phyloP scores from a whole-genome alignment of 2,888 invertebrate genomes.

The Leptarthrus brevirostris region DNA sequence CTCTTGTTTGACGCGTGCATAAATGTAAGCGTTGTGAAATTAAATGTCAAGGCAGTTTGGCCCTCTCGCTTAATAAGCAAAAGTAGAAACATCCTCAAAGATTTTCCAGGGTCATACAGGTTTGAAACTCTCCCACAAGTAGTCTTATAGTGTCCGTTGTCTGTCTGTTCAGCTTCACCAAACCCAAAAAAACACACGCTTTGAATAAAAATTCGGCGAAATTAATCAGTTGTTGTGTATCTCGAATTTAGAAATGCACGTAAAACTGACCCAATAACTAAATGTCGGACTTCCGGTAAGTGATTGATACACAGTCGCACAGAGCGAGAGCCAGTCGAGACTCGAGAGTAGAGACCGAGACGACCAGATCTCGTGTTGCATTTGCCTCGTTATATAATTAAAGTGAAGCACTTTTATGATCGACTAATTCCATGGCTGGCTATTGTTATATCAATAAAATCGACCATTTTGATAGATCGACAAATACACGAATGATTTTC shows the following conservation, averaged over 20 bases:
- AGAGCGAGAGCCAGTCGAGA: no score
- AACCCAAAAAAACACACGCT: background rate
- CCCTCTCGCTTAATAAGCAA: background rate
- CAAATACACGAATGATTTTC: no score
- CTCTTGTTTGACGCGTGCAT: background rate
- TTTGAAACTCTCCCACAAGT: background rate
- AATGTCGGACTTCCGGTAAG: background rate
- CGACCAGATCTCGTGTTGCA: no score
- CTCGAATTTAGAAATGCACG: background rate
- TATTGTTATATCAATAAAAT: background rate
- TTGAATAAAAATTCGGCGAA: slow-evolving; percentile 14
- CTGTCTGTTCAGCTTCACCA: no score
- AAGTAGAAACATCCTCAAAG: background rate
- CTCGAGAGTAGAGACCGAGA: no score
- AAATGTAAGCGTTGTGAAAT: background rate
- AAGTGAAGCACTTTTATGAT: background rate
- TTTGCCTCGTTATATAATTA: background rate
- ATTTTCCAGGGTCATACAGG: background rate
- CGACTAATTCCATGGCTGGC: background rate
- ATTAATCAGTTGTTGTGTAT: background rate
- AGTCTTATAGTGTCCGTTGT: no score
- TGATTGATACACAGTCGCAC: background rate
- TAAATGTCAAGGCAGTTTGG: slow-evolving; percentile 11
- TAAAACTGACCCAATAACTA: slow-evolving; percentile 8
- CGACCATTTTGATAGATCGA: background rate